A percentile compares a stretch with the other conserved stretches of the same genome.
These are phyloP conservation scores for Aspidiotus rigidus DNA, from an alignment of 2,888 invertebrate genomes.

Conservation along the genomic window DNA sequence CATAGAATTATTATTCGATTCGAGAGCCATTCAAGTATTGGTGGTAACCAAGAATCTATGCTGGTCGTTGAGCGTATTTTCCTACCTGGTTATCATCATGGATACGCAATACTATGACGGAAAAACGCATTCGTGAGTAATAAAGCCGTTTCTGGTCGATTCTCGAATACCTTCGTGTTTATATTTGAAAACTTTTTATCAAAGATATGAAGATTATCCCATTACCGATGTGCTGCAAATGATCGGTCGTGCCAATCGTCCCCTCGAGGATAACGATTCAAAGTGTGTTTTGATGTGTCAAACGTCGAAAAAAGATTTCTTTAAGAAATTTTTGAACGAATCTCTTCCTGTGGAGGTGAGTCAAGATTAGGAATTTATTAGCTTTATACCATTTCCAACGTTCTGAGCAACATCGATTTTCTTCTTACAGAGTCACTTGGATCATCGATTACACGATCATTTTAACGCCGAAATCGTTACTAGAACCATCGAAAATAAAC, in stretches of 20 bases:
- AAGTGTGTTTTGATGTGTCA: constrained; percentile 96
- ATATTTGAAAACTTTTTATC: not conserved
- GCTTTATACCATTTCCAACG: not conserved
- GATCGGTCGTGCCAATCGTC: constrained; percentile 92
- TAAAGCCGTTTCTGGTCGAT: not conserved
- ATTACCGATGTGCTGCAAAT: constrained; percentile 95
- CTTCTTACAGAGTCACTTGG: constrained; percentile 71
- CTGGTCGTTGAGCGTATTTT: constrained; percentile 82
- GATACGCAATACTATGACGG: constrained; percentile 90
- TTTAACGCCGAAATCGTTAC: constrained; percentile 99
- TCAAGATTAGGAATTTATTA: constrained; percentile 11
- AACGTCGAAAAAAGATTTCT: constrained; percentile 95
- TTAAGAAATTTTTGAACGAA: constrained; percentile 94
- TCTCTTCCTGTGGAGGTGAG: constrained; percentile 83
- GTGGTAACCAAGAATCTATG: constrained; percentile 86
- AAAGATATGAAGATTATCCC: constrained; percentile 88
- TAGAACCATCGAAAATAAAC: constrained; percentile 99
- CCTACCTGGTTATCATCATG: constrained; percentile 92
- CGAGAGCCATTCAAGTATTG: constrained; percentile 84
- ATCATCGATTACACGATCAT: constrained; percentile 96
- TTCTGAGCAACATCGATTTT: constrained; percentile 18
- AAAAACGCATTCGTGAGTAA: constrained; percentile 46
- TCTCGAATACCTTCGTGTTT: not conserved
- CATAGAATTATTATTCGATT: constrained; percentile 87
- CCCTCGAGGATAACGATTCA: constrained; percentile 81